These are phyloP conservation scores for Hyalella azteca DNA, from an alignment of 2,888 invertebrate genomes.

Conservation along the genomic window DNA sequence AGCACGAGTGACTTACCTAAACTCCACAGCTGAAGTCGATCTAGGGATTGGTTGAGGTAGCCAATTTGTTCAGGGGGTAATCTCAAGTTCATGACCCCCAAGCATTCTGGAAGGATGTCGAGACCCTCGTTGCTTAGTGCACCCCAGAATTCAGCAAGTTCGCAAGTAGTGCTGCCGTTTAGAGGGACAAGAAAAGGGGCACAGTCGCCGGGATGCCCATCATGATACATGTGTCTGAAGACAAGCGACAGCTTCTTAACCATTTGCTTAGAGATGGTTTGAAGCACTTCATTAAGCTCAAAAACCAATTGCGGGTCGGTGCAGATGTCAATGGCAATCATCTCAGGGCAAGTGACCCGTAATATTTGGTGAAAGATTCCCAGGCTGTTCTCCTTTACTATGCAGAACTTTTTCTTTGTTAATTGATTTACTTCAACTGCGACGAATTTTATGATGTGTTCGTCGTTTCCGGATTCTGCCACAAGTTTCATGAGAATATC, in stretches of 20 bases:
- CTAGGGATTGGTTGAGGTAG: background rate
- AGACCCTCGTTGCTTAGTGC: constrained; percentile 12
- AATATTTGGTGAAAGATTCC: background rate
- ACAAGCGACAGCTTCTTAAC: background rate
- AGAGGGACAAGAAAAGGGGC: constrained; percentile 1
- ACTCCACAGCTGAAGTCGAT: background rate
- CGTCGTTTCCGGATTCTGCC: constrained; percentile 20
- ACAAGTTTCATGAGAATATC: constrained; percentile 24
- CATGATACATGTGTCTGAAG: constrained; percentile 30
- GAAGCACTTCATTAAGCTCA: background rate
- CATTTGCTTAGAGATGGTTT: background rate
- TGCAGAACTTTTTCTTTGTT: background rate
- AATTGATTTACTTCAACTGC: background rate
- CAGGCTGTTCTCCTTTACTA: constrained; percentile 12
- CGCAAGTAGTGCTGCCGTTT: background rate
- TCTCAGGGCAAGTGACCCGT: constrained; percentile 1
- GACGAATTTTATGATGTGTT: constrained; percentile 3
- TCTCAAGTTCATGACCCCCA: background rate
- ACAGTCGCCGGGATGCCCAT: constrained; percentile 6
- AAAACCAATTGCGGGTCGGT: background rate
- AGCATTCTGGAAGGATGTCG: background rate
- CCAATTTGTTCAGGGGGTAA: background rate
- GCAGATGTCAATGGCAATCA: constrained; percentile 7
- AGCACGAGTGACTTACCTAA: background rate
- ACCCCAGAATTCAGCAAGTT: constrained; percentile 23